These are phyloP conservation scores for Tokudaia muenninki DNA, from an alignment of 2,797 vertebrate species.

Conservation along the genomic window DNA sequence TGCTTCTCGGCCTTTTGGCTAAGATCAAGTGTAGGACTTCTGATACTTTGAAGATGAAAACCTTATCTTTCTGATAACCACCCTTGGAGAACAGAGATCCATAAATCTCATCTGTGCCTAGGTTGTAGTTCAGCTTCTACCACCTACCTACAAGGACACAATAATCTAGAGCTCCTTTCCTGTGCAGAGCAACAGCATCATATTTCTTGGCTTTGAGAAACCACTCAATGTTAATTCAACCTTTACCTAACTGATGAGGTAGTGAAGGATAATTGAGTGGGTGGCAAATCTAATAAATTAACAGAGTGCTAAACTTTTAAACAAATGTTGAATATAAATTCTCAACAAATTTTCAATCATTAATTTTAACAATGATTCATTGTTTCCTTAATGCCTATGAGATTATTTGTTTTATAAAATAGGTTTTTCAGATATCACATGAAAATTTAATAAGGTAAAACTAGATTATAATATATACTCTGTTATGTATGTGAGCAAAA, in stretches of 20 bases:
- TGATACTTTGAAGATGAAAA: slow-evolving; percentile 9
- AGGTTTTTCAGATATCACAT: neutral
- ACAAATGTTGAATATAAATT: slow-evolving; percentile 1
- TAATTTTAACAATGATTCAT: slow-evolving; percentile 19
- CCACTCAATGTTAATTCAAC: slow-evolving; percentile 69
- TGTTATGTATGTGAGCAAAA: neutral
- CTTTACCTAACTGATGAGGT: slow-evolving; percentile 58
- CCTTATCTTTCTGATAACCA: neutral
- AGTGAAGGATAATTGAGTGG: slow-evolving; percentile 54
- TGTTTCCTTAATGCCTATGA: neutral
- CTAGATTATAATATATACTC: neutral
- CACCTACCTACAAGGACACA: slow-evolving; percentile 31
- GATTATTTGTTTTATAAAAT: slow-evolving; percentile 22
- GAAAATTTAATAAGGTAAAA: slow-evolving; percentile 4
- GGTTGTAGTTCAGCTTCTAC: slow-evolving; percentile 34
- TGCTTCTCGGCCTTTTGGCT: too few species aligned
- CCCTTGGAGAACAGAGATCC: neutral
- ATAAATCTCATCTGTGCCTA: neutral
- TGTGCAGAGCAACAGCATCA: slow-evolving; percentile 27
- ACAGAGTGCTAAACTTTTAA: slow-evolving; percentile 28
- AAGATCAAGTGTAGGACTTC: neutral
- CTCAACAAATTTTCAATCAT: neutral
- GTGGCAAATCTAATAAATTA: slow-evolving; percentile 59
- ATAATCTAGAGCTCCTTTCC: slow-evolving; percentile 66
- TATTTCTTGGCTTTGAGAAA: slow-evolving; percentile 28